These are phyloP conservation scores for Oryzias sinensis DNA, from an alignment of 2,797 vertebrate species.

Conservation along the genomic window DNA sequence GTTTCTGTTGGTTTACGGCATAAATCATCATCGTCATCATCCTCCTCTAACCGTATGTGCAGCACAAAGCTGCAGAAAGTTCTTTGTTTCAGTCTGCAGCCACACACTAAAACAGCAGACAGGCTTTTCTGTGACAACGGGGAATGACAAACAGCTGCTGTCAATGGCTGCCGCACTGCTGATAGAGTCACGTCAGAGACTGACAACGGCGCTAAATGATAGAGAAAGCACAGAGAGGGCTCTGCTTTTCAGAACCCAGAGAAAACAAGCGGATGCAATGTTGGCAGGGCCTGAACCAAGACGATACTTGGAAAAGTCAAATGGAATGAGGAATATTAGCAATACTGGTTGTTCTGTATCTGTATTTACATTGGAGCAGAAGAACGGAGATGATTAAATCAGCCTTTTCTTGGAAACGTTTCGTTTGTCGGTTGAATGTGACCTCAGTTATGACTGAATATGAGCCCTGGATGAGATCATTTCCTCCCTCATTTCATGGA, in stretches of 20 bases:
- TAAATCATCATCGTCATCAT: neutral
- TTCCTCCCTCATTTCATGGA: slow-evolving; percentile 55
- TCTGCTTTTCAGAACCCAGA: slow-evolving; percentile 33
- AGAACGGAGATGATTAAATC: slow-evolving; percentile 31
- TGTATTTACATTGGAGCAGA: slow-evolving; percentile 26
- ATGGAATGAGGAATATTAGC: slow-evolving; percentile 12
- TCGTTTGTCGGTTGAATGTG: slow-evolving; percentile 18
- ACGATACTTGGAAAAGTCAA: slow-evolving; percentile 48
- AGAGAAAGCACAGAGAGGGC: slow-evolving; percentile 27
- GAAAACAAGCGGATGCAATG: slow-evolving; percentile 40
- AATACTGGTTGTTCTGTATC: slow-evolving; percentile 18
- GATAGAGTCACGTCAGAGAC: slow-evolving; percentile 39
- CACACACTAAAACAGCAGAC: slow-evolving; percentile 29
- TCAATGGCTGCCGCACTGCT: slow-evolving; percentile 33
- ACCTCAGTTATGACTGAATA: slow-evolving; percentile 41
- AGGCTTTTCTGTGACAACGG: slow-evolving; percentile 46
- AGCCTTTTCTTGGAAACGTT: slow-evolving; percentile 26
- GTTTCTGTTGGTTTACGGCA: slow-evolving; percentile 6
- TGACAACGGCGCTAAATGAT: slow-evolving; percentile 30
- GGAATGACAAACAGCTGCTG: slow-evolving; percentile 32
- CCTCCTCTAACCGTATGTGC: slow-evolving; percentile 5
- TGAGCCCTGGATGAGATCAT: slow-evolving; percentile 48
- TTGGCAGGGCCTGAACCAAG: slow-evolving; percentile 12
- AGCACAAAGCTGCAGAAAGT: slow-evolving; percentile 15
- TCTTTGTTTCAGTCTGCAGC: slow-evolving; percentile 35